A percentile compares a stretch with the other conserved stretches of the same genome.
Evolutionary conservation across 2,113 vertebrate species (phyloP).

Genomic region (Paradisaea rubra): DNA sequence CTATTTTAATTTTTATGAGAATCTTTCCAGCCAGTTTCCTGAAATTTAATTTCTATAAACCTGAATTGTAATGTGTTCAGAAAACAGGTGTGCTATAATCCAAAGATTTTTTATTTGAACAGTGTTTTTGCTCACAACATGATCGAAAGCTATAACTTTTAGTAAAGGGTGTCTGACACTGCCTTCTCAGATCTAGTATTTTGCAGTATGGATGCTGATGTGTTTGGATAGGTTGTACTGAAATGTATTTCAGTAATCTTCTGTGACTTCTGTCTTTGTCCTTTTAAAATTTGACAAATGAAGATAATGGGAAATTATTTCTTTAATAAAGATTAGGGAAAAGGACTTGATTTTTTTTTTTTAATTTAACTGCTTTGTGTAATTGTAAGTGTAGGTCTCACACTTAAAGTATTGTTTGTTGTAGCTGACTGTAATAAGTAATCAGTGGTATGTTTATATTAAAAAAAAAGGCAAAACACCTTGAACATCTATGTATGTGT

Average conservation of each 20-base stretch:
- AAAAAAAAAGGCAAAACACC: not conserved
- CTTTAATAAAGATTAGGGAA: not conserved
- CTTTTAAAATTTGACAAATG: not conserved
- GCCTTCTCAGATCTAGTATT: slow-evolving; percentile 6
- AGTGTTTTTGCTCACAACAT: not conserved
- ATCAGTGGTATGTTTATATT: not conserved
- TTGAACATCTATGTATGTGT: not conserved
- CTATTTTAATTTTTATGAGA: not conserved
- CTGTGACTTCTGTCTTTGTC: not conserved
- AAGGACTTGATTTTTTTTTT: not conserved
- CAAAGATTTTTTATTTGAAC: not conserved
- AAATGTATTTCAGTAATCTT: not conserved
- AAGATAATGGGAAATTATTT: not conserved
- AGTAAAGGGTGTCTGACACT: not conserved
- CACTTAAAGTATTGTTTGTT: not conserved
- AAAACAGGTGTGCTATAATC: not conserved
- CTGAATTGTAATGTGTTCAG: not conserved
- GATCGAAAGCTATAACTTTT: not conserved
- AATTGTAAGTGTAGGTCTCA: not conserved
- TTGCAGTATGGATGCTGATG: not conserved
- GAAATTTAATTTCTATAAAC: not conserved
- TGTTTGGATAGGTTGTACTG: slow-evolving; percentile 1
- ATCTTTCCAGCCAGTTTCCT: not conserved
- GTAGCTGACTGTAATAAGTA: not conserved
- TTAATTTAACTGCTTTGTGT: not conserved